A percentile compares a stretch with the other conserved stretches of the same genome.
Evolutionary conservation across 37 sponge, comb jelly and placozoan genomes (phyloP).

Genomic region (Haliclona indistincta): DNA sequence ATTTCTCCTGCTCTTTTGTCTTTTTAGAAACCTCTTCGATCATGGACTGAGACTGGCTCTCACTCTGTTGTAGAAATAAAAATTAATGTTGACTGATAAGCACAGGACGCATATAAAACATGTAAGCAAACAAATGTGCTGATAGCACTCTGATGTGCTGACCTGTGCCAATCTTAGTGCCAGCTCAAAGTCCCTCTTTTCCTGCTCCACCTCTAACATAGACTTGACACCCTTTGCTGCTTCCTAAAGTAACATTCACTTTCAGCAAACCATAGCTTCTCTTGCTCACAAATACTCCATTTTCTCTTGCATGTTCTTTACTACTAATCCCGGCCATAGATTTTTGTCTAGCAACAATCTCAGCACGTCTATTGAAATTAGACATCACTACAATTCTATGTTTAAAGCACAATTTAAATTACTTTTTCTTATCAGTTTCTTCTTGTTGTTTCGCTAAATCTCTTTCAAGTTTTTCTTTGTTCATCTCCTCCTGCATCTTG

Average conservation of each 20-base stretch:
- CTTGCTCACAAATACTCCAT: constrained; percentile 61
- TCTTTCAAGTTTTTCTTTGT: too few relatives aligned
- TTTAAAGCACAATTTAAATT: background rate
- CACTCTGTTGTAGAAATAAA: constrained; percentile 17
- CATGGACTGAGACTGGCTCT: constrained; percentile 45
- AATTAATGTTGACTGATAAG: background rate
- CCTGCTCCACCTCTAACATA: constrained; percentile 69
- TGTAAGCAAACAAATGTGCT: background rate
- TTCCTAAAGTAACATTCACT: background rate
- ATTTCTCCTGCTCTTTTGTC: constrained; percentile 9
- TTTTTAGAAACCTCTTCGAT: constrained; percentile 35
- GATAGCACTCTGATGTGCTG: background rate
- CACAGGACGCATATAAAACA: background rate
- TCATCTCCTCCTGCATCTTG: constrained; percentile 88
- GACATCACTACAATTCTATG: background rate
- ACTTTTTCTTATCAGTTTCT: constrained; percentile 69
- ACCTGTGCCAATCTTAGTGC: constrained; percentile 81
- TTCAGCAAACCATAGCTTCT: constrained; percentile 23
- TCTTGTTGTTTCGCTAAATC: constrained; percentile 65
- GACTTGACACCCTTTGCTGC: background rate
- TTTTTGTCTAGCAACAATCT: constrained; percentile 70
- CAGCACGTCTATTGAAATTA: constrained; percentile 58
- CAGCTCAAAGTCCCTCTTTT: constrained; percentile 82
- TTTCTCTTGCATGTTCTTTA: constrained; percentile 43
- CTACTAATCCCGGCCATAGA: constrained; percentile 5